phyloP scores from a whole-genome alignment of 2,113 vertebrate genomes.

The Leucoraja erinaceus region DNA sequence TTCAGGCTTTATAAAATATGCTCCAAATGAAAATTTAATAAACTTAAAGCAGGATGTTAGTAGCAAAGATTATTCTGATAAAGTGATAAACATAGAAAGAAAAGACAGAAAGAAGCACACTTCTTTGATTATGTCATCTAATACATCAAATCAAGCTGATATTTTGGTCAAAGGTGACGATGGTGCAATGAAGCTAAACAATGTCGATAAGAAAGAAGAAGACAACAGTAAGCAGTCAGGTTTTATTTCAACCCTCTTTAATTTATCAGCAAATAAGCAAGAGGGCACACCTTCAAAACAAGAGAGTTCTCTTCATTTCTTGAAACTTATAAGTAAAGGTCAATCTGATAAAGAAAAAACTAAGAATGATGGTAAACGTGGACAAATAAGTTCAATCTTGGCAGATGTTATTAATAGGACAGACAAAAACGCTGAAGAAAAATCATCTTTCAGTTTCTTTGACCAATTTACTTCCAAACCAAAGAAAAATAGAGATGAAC shows the following conservation, averaged over 20 bases:
- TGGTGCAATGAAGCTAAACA: conserved; percentile 43
- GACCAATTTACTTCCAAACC: conserved; percentile 44
- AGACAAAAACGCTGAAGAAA: conserved; percentile 37
- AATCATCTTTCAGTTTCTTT: conserved; percentile 37
- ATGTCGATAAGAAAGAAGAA: conserved; percentile 47
- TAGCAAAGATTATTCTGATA: conserved; percentile 46
- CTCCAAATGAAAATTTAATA: conserved; percentile 52
- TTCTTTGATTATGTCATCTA: conserved; percentile 11
- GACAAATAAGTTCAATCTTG: background rate
- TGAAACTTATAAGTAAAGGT: conserved; percentile 43
- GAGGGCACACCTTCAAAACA: conserved; percentile 44
- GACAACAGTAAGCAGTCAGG: conserved; percentile 44
- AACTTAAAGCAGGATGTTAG: conserved; percentile 5
- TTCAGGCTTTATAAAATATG: conserved; percentile 58
- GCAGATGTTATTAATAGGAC: conserved; percentile 21
- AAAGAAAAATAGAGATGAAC: conserved; percentile 46
- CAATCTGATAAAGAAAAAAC: background rate
- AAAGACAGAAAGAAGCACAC: conserved; percentile 41
- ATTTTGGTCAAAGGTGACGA: conserved; percentile 44
- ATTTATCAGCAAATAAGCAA: conserved; percentile 51
- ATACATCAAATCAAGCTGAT: background rate
- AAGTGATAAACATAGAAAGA: conserved; percentile 45
- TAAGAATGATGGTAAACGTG: background rate
- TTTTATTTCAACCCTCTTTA: conserved; percentile 58
- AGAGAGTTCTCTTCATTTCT: conserved; percentile 45